These are phyloP conservation scores for Sparus aurata DNA, from an alignment of 2,797 vertebrate genomes.

Conservation along the genomic window DNA sequence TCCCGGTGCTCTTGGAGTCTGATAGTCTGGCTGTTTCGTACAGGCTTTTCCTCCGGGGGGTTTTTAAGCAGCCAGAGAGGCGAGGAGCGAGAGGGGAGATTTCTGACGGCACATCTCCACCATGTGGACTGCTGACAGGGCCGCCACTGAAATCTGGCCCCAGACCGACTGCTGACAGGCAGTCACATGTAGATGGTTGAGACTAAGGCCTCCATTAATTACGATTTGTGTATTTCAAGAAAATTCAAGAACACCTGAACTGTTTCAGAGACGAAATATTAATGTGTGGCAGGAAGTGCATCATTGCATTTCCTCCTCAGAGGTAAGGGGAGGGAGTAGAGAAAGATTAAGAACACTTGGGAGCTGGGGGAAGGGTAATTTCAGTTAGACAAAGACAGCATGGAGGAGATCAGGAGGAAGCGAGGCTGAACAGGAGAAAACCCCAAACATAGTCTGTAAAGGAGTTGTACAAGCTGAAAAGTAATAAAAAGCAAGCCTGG, in stretches of 20 bases:
- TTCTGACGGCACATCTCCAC: constrained; percentile 87
- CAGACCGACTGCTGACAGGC: constrained; percentile 11
- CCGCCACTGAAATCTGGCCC: constrained; percentile 18
- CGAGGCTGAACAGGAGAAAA: no score
- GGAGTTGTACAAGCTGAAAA: no score
- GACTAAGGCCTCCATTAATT: neutral
- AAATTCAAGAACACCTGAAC: neutral
- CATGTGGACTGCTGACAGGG: constrained; percentile 84
- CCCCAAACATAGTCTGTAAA: no score
- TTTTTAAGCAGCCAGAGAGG: constrained; percentile 68
- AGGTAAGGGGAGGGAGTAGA: no score
- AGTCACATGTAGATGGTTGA: neutral
- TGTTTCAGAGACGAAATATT: no score
- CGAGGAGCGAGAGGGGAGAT: constrained; percentile 61
- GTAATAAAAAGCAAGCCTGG: no score
- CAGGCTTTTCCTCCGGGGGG: constrained; percentile 66
- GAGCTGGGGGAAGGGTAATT: no score
- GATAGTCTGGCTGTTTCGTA: constrained; percentile 81
- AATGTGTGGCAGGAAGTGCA: no score
- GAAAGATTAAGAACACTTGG: no score
- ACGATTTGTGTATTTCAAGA: neutral
- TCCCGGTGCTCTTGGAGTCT: constrained; percentile 83
- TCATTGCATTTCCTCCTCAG: no score
- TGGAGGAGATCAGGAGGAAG: no score
- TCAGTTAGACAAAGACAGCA: no score